Conservation (phyloP, 2,797 vertebrate genomes). For the Sebastes paucispinis region DNA sequence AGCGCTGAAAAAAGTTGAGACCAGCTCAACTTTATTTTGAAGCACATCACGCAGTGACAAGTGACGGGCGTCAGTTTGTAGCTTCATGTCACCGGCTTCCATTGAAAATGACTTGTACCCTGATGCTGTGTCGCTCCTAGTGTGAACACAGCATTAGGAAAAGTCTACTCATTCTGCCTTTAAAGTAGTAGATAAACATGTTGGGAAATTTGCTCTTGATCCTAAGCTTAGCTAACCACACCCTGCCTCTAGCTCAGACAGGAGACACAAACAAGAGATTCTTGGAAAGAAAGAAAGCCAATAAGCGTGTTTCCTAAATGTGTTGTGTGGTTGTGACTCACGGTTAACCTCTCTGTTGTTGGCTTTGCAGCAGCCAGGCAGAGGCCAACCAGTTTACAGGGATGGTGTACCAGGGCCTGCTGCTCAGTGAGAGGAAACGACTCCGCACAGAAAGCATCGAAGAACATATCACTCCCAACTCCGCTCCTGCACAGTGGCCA, state of each 20-base stretch:
- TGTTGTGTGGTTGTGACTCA: background rate
- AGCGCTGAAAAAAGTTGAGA: no score
- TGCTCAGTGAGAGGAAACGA: constrained; percentile 93
- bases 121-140: no score
- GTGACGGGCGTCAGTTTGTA: no score
- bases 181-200: background rate
- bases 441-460: constrained; percentile 97
- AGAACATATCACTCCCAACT: constrained; percentile 94
- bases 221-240: background rate
- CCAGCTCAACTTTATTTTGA: no score
- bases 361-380: constrained; percentile 85
- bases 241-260: background rate
- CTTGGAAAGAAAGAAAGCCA: background rate
- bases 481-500: constrained; percentile 95
- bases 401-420: constrained; percentile 97
- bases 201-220: background rate
- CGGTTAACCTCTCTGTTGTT: background rate
- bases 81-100: no score
- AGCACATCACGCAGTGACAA: no score
- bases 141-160: no score
- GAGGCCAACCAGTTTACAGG: constrained; percentile 96
- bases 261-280: background rate
- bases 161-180: background rate
- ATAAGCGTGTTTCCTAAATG: background rate
- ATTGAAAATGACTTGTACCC: no score